These are phyloP conservation scores for Naja naja DNA, from an alignment of 2,113 vertebrate species.

Conservation along the genomic window DNA sequence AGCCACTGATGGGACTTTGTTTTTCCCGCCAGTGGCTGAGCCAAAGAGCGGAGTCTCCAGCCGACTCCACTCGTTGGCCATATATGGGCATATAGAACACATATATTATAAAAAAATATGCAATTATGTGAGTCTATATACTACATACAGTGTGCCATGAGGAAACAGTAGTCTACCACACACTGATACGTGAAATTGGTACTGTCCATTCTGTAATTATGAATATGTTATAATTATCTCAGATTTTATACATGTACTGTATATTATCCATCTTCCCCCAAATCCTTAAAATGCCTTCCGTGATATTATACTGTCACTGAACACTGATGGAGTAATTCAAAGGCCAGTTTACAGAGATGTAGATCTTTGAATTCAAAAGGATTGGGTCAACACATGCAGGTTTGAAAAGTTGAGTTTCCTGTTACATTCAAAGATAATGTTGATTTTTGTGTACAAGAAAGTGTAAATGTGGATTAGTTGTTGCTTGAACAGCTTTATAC, in stretches of 20 bases:
- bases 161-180: constrained; percentile 12
- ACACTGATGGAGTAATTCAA: constrained; percentile 6
- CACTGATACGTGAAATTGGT: not conserved
- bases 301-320: not conserved
- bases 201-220: constrained; percentile 3
- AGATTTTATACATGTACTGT: constrained; percentile 6
- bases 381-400: not conserved
- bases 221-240: constrained; percentile 12
- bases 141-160: constrained; percentile 10
- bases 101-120: not conserved
- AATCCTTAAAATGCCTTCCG: constrained; percentile 11
- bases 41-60: too few species aligned
- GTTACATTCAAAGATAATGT: not conserved
- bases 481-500: not conserved
- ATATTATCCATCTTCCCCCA: constrained; percentile 7
- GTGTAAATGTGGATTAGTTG: not conserved
- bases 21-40: too few species aligned
- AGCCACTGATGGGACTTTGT: too few species aligned
- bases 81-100: too few species aligned
- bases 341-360: not conserved
- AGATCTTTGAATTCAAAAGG: not conserved
- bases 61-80: too few species aligned
- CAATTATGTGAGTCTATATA: constrained; percentile 13
- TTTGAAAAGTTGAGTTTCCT: not conserved
- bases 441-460: not conserved